Percentiles rank a stretch among this genome's conserved stretches.
These are phyloP conservation scores for Eubasilissa splendida DNA, from an alignment of 2,888 invertebrate genomes.

Conservation along the genomic window DNA sequence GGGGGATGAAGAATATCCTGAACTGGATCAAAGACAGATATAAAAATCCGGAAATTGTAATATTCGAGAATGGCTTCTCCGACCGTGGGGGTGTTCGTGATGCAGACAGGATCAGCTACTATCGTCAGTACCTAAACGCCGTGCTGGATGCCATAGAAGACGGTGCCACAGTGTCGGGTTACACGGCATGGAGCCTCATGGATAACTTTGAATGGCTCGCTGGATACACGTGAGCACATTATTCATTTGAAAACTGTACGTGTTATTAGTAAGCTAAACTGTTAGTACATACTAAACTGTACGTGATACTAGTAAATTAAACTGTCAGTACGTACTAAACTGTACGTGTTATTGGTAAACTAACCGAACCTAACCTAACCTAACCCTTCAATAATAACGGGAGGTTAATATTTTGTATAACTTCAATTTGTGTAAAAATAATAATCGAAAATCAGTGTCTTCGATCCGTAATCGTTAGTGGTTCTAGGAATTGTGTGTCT, in stretches of 20 bases:
- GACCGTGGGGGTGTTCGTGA: conserved; percentile 68
- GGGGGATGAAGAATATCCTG: conserved; percentile 70
- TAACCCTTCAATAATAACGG: too few species aligned
- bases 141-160: conserved; percentile 59
- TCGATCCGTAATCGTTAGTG: too few species aligned
- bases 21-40: conserved; percentile 74
- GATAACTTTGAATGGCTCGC: conserved; percentile 71
- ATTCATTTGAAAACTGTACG: neutral
- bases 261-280: too few species aligned
- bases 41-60: conserved; percentile 71
- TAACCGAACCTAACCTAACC: too few species aligned
- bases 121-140: conserved; percentile 62
- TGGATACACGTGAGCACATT: conserved; percentile 69
- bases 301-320: too few species aligned
- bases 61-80: conserved; percentile 62
- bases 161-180: conserved; percentile 67
- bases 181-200: conserved; percentile 69
- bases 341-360: too few species aligned
- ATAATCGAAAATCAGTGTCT: neutral
- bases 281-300: too few species aligned
- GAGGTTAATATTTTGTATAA: too few species aligned
- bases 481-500: too few species aligned
- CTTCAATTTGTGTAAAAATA: neutral
- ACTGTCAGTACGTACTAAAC: too few species aligned
- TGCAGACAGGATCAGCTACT: conserved; percentile 70